Base-by-base conservation (phyloP, 1,140 invertebrate species). In the Diorhabda carinulata region DNA sequence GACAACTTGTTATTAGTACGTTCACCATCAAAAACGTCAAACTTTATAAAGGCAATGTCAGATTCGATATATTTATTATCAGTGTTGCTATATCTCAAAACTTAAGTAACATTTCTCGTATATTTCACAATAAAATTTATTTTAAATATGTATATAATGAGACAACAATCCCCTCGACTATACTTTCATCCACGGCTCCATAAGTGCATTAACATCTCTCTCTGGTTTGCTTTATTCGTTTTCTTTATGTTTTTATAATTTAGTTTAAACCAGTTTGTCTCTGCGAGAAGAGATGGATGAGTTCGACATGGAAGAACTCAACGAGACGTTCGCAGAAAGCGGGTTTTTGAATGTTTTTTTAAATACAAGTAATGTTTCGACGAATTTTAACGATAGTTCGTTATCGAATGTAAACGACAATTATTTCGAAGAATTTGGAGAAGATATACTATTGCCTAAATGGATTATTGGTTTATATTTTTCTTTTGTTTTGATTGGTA, bases 401-500 rank as follows among this genome's bases (percentile, higher is more conserved):
- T 52, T 52, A 52, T 8, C 6, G 8, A 56, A 64, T 57, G 41
- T 7, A n/a, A 52, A 9, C 40, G 63, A 25, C 6, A 6, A 6
- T 60, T 7, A 6, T 25, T n/a, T 60, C 6, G 10, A 8, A 41
- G 41, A 10, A 47, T 52, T 64, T 7, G 44, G 40, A 57, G 47
- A 64, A 52, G 43, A 43, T 7, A 25, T 5, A 3, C 25, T 52
- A 56, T 64, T 67, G 9, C 57, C 57, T 45, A 10, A 65, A 3
- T 69, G 70, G 70, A 45, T 69, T 4, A 44, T 66, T 43, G 25
- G 45, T 44, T 42, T 59, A 56, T 72, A 69, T 69, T 72, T 72
- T 59, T 40, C 41, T 10, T 62, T 69, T 42, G 41, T 68, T 43
- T 68, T 40, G 56, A 44, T 64, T 7, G 70, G 70, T n/a, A 45